Evolutionary conservation across 2,888 invertebrate species (phyloP), one percentile per base, ranked within the genome.

Genomic region (Hydraecia micacea): DNA sequence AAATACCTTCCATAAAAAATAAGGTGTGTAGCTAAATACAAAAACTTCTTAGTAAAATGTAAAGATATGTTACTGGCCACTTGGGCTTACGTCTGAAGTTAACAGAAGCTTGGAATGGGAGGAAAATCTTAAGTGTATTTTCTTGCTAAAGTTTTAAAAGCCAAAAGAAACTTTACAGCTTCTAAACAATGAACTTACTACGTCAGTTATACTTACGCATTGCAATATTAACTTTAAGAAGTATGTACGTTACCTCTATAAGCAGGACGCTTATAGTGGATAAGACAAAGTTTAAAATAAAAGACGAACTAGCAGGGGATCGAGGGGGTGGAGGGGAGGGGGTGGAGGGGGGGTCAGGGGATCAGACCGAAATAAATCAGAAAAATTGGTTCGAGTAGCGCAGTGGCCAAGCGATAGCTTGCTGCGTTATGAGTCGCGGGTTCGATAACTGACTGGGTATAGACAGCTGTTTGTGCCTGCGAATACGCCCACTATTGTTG

Each of bases 61-160:
- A 75, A 85, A 79, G 73, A 73, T 70, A 75, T 81, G 78, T 78
- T 75, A 85, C 78, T 72, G 73, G 75, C 83, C 79, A 73, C 82
- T 71, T 65, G 75, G 79, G 82, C 18, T 84, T 70, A 79, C 62
- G 73, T 67, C 49, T 75, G 28, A 77, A 86, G 68, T 79, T 73
- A 77, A 68, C 62, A 81, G 62, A 79, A 86, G 84, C 85, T 87
- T 80, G 63, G 46, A 76, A 80, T 81, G 65, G 73, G 71, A 74
- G 21, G 70, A 75, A 84, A 77, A 78, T 82, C 83, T 80, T 76
- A 73, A 87, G 76, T 80, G 78, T 87, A 77, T 78, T 75, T 85
- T 79, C 79, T 68, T 74, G 65, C 78, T 13, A 69, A 87, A 86
- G 73, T 87, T 83, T 85, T 83, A 80, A 87, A 82, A 87, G 83